phyloP scores from a whole-genome alignment of 2,113 vertebrate genomes.

The Limanda limanda region DNA sequence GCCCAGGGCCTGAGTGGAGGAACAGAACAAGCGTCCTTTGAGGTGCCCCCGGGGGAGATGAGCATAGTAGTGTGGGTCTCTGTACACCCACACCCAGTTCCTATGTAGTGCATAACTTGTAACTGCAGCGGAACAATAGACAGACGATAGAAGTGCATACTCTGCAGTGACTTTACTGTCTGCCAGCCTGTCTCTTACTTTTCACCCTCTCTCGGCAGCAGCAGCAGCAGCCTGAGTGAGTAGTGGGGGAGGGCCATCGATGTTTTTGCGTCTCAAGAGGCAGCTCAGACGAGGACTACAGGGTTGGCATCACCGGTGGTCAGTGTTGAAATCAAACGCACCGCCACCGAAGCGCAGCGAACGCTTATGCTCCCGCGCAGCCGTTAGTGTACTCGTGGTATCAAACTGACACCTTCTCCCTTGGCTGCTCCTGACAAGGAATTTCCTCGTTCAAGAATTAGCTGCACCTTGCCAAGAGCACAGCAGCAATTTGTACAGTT shows the following conservation, averaged over 20 bases:
- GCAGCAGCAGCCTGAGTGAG: constrained; percentile 42
- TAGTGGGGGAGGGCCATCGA: constrained; percentile 45
- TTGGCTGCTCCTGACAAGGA: constrained; percentile 81
- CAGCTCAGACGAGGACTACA: constrained; percentile 67
- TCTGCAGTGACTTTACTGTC: constrained; percentile 61
- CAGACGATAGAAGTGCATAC: constrained; percentile 55
- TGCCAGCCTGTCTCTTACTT: constrained; percentile 43
- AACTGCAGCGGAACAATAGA: constrained; percentile 63
- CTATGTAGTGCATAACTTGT: constrained; percentile 49
- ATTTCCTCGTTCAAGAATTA: constrained; percentile 76
- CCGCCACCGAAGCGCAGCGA: constrained; percentile 74
- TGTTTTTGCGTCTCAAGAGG: constrained; percentile 67
- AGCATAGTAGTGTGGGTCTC: constrained; percentile 71
- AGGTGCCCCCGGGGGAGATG: constrained; percentile 68
- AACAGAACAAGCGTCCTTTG: constrained; percentile 68
- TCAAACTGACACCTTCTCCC: constrained; percentile 81
- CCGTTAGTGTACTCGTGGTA: constrained; percentile 73
- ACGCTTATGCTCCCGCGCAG: constrained; percentile 77
- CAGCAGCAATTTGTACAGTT: constrained; percentile 75
- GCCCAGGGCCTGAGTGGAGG: constrained; percentile 62
- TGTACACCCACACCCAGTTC: constrained; percentile 71
- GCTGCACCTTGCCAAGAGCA: constrained; percentile 66
- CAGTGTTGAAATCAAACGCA: constrained; percentile 78
- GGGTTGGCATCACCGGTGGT: constrained; percentile 78
- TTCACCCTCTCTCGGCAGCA: constrained; percentile 28